phyloP scores from a whole-genome alignment of 2,888 invertebrate genomes.

The Microdon myrmicae region DNA sequence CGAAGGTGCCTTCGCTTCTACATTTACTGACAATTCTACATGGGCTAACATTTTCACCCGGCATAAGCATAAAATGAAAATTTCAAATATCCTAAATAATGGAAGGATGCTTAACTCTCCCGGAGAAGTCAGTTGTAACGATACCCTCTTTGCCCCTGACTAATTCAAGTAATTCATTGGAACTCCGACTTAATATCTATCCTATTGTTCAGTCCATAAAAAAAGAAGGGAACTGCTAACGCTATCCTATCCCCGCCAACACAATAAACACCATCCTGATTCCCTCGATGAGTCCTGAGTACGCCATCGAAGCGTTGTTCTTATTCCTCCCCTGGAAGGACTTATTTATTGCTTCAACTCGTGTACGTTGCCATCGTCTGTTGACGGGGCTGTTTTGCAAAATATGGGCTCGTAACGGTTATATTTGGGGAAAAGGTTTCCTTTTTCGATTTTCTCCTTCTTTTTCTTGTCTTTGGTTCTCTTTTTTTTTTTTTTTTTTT shows the following conservation, averaged over 20 bases:
- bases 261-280: background rate
- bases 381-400: background rate
- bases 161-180: conserved; percentile 4
- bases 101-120: conserved; percentile 1
- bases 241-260: conserved; percentile 14
- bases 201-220: conserved; percentile 21
- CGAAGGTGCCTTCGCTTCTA: too few species aligned
- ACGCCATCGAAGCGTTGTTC: background rate
- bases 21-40: too few species aligned
- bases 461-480: background rate
- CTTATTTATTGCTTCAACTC: conserved; percentile 25
- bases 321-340: conserved; percentile 2
- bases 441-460: too few species aligned
- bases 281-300: background rate
- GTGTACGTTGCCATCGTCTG: background rate
- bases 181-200: conserved; percentile 25
- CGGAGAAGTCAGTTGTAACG: background rate
- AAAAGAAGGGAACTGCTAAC: conserved; percentile 10
- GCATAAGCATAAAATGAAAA: conserved; percentile 5
- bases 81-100: conserved; percentile 11
- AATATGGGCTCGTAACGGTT: conserved; percentile 32
- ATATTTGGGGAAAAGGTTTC: conserved; percentile 24
- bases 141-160: background rate
- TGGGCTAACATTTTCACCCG: conserved; percentile 6
- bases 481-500: background rate